Base-by-base conservation (phyloP, 2,113 vertebrate genomes). In the Corythaixoides concolor region DNA sequence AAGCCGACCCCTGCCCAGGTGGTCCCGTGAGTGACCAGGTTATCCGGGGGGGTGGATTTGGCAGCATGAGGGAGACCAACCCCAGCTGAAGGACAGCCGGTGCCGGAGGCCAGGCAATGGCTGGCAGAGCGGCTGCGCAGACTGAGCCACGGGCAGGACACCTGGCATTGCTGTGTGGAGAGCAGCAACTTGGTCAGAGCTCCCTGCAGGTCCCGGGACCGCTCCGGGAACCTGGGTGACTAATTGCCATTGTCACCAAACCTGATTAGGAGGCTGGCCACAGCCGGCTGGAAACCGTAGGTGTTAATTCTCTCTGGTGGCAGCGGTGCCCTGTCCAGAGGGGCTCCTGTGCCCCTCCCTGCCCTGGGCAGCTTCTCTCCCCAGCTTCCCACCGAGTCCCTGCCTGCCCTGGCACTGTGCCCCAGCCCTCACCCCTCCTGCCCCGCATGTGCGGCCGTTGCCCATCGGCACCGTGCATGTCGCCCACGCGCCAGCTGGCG, bases 231-330 rank as follows among this genome's bases (percentile, higher is more conserved):
- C 66, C 53, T 21, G 49, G 53, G 60, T 92, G 86, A 94, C 67
- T 88, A 88, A 97, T 95, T 83, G 86, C 53, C 32, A 9, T 76
- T 96, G 96, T 95, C 95, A 93, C 58, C 93, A 88, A 60, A 15
- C 26, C 89, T 88, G 86, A 92, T 93, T 56, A 95, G 91, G 79
- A 88, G 86, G 89, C 79, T 73, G 89, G 70, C 83, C 79, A 92
- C 62, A 93, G 79, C 53, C 83, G 88, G 49, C 28, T 88, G 83
- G 62, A 86, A 88, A 79, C 47, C 47, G 53, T 85, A 88, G 33
- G 75, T 88, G 79, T 80, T 95, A 88, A 93, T 90, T 83, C 75
- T 27, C 90, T 18, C 53, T 83, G 75, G 56, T 3, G 1, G 66
- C 24, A 58, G 47, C 2, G 2, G 17, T 50, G 23, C 28, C 62